Base-by-base conservation (phyloP, 92 coral and sea anemone species). In the Palythoa grandis region DNA sequence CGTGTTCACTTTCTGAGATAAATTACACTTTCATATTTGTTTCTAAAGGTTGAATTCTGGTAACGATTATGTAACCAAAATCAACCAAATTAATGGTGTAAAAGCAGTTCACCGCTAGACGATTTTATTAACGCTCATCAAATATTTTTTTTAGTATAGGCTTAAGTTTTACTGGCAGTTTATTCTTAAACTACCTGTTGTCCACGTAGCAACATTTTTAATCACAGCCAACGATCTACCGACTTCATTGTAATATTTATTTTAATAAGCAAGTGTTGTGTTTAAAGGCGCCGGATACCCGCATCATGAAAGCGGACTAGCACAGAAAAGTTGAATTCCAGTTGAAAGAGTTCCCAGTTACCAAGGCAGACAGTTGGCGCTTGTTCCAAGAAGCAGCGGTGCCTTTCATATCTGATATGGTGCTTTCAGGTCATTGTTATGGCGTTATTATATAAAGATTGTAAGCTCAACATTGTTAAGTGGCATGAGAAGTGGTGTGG, bases 301-400 rank as follows among this genome's bases (percentile, higher is more conserved):
- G 11, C 29, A 50, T 74, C 78, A 40, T 19, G 60, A 72, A 74
- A 50, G n/a, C 38, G 61, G 78, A 74, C 35, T 29, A 0, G 35
- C 78, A 22, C 7, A 63, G 69, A 63, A 63, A 63, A 23, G 11
- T 63, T 63, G 69, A 63, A 63, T 63, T 63, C 69, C 69, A 63
- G 25, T 3, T 19, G 22, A 23, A 63, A 17, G 69, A 17, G 24
- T 63, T n/a, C 22, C 2, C 25, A 23, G 69, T 63, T 20, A n/a
- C 69, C 69, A 63, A 63, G 69, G 69, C 69, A 63, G 69, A 63
- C 69, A 63, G 69, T 63, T 63, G 69, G 69, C 22, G 8, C 69
- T 63, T 63, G 69, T 11, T 19, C 7, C 20, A 63, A 63, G 25
- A 19, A 19, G 10, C 69, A 1, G 69, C 69, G 69, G 24, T n/a